Percentiles rank a stretch among this genome's conserved stretches.
These are phyloP conservation scores for Poecilia velifera DNA, from an alignment of 2,797 vertebrate genomes.

Conservation along the genomic window DNA sequence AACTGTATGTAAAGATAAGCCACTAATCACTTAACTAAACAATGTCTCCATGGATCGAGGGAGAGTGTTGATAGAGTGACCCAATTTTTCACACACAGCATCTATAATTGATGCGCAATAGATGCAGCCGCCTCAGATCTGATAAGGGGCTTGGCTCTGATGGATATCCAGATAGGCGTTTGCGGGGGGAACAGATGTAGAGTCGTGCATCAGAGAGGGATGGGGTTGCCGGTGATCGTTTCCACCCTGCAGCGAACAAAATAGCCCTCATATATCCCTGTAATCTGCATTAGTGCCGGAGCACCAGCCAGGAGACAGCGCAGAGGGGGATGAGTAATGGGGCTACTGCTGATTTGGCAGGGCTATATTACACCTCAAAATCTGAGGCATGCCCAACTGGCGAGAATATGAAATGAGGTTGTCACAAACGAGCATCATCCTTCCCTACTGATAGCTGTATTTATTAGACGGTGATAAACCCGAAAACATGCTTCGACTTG, in stretches of 20 bases:
- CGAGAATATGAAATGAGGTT: constrained; percentile 72
- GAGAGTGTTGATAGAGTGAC: constrained; percentile 62
- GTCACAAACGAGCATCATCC: constrained; percentile 63
- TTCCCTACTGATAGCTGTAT: constrained; percentile 27
- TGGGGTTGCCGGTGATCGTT: constrained; percentile 76
- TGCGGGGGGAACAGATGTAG: constrained; percentile 75
- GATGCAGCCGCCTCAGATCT: constrained; percentile 63
- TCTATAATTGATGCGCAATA: constrained; percentile 76
- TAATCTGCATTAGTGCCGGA: constrained; percentile 79
- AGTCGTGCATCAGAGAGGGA: constrained; percentile 71
- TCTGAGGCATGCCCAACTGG: constrained; percentile 67
- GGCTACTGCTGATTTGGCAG: constrained; percentile 76
- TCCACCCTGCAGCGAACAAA: constrained; percentile 81
- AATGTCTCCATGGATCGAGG: constrained; percentile 56
- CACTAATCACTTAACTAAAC: constrained; percentile 70
- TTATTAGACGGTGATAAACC: constrained; percentile 31
- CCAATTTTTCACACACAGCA: constrained; percentile 62
- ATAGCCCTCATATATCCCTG: constrained; percentile 83
- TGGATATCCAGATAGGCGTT: constrained; percentile 72
- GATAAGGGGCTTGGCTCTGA: constrained; percentile 72
- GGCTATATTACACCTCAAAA: constrained; percentile 77
- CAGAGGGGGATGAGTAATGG: constrained; percentile 80
- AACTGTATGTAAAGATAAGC: constrained; percentile 60
- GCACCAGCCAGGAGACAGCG: constrained; percentile 77
- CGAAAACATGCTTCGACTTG: constrained; percentile 29